Conservation (phyloP, 2,797 vertebrate species). For the Cottoperca gobio region DNA sequence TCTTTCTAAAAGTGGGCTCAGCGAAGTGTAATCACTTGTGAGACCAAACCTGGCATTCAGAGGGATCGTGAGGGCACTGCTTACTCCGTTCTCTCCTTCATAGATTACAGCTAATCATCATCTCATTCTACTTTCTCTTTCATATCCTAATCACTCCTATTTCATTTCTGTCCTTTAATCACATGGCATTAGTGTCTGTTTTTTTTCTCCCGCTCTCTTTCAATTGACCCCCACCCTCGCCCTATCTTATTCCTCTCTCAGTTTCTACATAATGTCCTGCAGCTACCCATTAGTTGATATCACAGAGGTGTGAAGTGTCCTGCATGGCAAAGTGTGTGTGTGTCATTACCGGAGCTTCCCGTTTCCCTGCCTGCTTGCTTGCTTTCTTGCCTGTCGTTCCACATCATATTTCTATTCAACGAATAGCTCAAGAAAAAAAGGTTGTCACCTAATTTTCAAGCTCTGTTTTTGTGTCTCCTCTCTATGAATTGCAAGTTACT, state of each 20-base stretch:
- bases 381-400: slow-evolving; percentile 44
- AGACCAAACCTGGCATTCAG: slow-evolving; percentile 64
- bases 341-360: slow-evolving; percentile 40
- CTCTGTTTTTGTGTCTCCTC: slow-evolving; percentile 22
- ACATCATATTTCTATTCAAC: slow-evolving; percentile 42
- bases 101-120: slow-evolving; percentile 72
- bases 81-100: slow-evolving; percentile 55
- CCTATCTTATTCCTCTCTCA: slow-evolving; percentile 39
- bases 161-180: slow-evolving; percentile 57
- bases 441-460: slow-evolving; percentile 44
- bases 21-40: slow-evolving; percentile 63
- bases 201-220: slow-evolving; percentile 19
- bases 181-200: slow-evolving; percentile 31
- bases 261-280: slow-evolving; percentile 62
- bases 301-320: slow-evolving; percentile 56
- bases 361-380: slow-evolving; percentile 27
- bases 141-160: slow-evolving; percentile 57
- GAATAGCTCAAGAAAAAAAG: slow-evolving; percentile 25
- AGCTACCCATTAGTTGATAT: slow-evolving; percentile 67
- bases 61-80: slow-evolving; percentile 43
- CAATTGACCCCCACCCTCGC: slow-evolving; percentile 17
- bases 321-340: slow-evolving; percentile 32
- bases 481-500: slow-evolving; percentile 21
- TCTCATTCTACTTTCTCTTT: slow-evolving; percentile 65
- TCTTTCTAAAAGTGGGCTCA: slow-evolving; percentile 41